These are phyloP conservation scores for Drosophila melanosoma DNA, from an alignment of 2,888 invertebrate species.

Conservation along the genomic window DNA sequence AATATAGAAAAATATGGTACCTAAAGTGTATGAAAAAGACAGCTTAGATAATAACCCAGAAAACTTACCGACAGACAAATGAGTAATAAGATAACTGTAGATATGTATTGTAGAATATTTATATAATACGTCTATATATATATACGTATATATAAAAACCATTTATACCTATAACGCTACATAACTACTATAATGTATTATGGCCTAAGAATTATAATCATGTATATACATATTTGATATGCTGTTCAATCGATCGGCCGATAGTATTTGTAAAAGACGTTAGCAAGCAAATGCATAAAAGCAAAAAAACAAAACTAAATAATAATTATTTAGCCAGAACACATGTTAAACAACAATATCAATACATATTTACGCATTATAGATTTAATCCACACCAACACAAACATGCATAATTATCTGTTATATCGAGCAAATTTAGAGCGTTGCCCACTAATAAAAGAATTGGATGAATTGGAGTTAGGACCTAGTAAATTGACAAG, in stretches of 20 bases:
- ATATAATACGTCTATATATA: slow-evolving; percentile 37
- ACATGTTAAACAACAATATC: slow-evolving; percentile 74
- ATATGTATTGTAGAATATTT: slow-evolving; percentile 73
- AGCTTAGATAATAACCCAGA: slow-evolving; percentile 51
- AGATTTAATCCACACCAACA: slow-evolving; percentile 39
- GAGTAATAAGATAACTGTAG: slow-evolving; percentile 66
- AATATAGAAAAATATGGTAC: slow-evolving; percentile 73
- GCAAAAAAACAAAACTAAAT: slow-evolving; percentile 52
- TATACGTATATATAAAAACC: slow-evolving; percentile 16
- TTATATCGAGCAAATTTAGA: slow-evolving; percentile 56
- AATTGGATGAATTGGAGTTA: slow-evolving; percentile 48
- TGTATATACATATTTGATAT: slow-evolving; percentile 65
- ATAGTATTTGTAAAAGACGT: slow-evolving; percentile 65
- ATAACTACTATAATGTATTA: slow-evolving; percentile 48
- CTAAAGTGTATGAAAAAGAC: slow-evolving; percentile 61
- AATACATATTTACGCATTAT: slow-evolving; percentile 51
- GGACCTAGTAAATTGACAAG: slow-evolving; percentile 59
- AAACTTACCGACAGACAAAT: slow-evolving; percentile 17
- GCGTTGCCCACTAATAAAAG: slow-evolving; percentile 50
- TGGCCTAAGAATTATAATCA: slow-evolving; percentile 54
- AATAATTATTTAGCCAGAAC: slow-evolving; percentile 61
- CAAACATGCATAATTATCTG: slow-evolving; percentile 52
- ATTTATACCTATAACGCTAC: slow-evolving; percentile 36
- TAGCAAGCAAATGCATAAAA: slow-evolving; percentile 66
- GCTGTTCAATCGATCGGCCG: slow-evolving; percentile 54